phyloP scores from a whole-genome alignment of 2,797 vertebrate genomes.

The Ataeniobius toweri region DNA sequence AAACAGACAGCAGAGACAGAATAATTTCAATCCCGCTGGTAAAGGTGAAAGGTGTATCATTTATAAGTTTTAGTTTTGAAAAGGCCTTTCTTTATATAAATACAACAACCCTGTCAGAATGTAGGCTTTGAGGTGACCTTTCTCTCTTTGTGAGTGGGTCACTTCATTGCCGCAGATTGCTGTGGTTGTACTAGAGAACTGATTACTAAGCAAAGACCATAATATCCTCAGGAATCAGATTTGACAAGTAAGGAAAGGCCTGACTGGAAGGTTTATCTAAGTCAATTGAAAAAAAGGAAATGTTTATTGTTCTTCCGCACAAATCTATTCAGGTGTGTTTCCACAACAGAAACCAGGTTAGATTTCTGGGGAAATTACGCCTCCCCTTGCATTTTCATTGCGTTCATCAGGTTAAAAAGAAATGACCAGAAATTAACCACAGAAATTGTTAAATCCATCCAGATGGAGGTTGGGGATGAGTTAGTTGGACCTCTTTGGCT shows the following conservation, averaged over 20 bases:
- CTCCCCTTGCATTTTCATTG: background rate
- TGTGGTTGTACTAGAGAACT: constrained; percentile 22
- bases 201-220: constrained; percentile 23
- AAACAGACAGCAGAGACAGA: background rate
- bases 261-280: background rate
- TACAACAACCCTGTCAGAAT: constrained; percentile 10
- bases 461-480: background rate
- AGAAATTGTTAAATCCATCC: background rate
- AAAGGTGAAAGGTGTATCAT: constrained; percentile 6
- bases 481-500: background rate
- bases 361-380: background rate
- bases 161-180: constrained; percentile 26
- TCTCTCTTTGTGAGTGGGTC: constrained; percentile 19
- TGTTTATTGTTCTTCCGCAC: background rate
- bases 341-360: background rate
- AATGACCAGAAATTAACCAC: background rate
- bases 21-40: background rate
- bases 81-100: constrained; percentile 21
- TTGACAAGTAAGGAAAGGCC: background rate
- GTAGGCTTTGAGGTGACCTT: constrained; percentile 25
- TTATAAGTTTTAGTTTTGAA: constrained; percentile 11
- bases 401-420: background rate
- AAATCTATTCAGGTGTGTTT: background rate
- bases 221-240: constrained; percentile 7
- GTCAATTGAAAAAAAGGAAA: background rate